These are phyloP conservation scores for Scaptomyza graminum DNA, from an alignment of 1,140 invertebrate species.

Conservation along the genomic window DNA sequence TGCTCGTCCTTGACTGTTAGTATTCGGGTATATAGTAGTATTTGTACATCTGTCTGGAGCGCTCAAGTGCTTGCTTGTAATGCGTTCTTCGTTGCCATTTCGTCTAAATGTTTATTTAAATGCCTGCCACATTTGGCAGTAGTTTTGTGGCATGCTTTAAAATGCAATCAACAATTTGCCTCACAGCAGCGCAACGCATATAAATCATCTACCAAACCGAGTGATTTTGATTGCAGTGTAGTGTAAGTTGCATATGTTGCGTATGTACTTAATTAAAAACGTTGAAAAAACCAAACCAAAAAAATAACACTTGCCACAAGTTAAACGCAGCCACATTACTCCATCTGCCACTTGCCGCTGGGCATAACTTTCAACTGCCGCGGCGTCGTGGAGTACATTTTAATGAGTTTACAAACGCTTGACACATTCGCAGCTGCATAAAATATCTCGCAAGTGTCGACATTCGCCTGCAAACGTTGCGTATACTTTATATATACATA, in stretches of 20 bases:
- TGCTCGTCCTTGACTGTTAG: constrained; percentile 54
- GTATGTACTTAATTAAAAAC: constrained; percentile 38
- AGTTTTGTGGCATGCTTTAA: constrained; percentile 61
- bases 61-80: constrained; percentile 61
- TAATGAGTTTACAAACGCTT: constrained; percentile 82
- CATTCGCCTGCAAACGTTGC: constrained; percentile 36
- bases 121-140: constrained; percentile 63
- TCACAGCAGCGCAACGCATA: constrained; percentile 17
- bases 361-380: constrained; percentile 63
- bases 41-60: constrained; percentile 65
- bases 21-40: constrained; percentile 30
- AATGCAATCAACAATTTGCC: constrained; percentile 49
- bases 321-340: constrained; percentile 22
- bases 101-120: constrained; percentile 74
- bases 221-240: constrained; percentile 48
- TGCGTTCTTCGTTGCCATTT: constrained; percentile 46
- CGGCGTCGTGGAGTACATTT: constrained; percentile 61
- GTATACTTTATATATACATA: constrained; percentile 62
- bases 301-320: constrained; percentile 13
- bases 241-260: constrained; percentile 10
- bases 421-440: constrained; percentile 72
- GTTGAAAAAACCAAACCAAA: neutral
- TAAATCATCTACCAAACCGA: constrained; percentile 57
- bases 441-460: constrained; percentile 34
- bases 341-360: constrained; percentile 7